These are phyloP conservation scores for Hipparchia semele DNA, from an alignment of 2,888 invertebrate genomes.

Conservation along the genomic window DNA sequence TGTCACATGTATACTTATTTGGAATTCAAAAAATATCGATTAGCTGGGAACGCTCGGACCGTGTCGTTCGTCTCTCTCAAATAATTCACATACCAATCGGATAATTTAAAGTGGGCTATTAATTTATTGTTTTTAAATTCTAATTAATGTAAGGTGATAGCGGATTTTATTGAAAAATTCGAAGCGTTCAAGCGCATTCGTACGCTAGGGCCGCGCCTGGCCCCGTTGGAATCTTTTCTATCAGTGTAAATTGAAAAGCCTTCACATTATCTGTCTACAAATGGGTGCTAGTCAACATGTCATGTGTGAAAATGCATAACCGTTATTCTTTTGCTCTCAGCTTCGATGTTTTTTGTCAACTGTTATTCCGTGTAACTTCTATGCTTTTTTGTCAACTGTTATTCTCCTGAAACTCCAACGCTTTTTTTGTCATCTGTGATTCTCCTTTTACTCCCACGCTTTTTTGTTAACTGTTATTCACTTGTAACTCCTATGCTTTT, in stretches of 20 bases:
- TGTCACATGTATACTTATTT: slow-evolving; percentile 3
- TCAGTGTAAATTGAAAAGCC: slow-evolving; percentile 18
- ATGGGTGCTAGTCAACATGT: too few relatives aligned
- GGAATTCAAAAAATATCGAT: slow-evolving; percentile 36
- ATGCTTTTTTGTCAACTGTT: too few relatives aligned
- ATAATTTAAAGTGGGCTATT: slow-evolving; percentile 49
- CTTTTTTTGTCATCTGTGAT: too few relatives aligned
- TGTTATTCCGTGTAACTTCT: too few relatives aligned
- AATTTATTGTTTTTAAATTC: slow-evolving; percentile 45
- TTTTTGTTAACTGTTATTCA: too few relatives aligned
- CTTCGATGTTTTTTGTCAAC: too few relatives aligned
- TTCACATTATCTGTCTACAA: not conserved
- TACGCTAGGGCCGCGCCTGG: slow-evolving; percentile 13
- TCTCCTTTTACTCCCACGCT: too few relatives aligned
- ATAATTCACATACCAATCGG: slow-evolving; percentile 49
- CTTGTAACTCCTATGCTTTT: too few relatives aligned
- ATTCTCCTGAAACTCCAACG: too few relatives aligned
- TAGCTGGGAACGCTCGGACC: slow-evolving; percentile 34
- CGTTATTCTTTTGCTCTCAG: too few relatives aligned
- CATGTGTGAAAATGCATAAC: too few relatives aligned
- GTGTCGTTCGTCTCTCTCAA: slow-evolving; percentile 35
- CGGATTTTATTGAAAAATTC: slow-evolving; percentile 33
- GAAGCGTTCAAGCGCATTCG: slow-evolving; percentile 19
- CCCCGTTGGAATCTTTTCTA: slow-evolving; percentile 26
- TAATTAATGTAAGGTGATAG: slow-evolving; percentile 43